A percentile compares a stretch with the other conserved stretches of the same genome.
Evolutionary conservation across 2,113 vertebrate genomes (phyloP).

Genomic region (Morone saxatilis): DNA sequence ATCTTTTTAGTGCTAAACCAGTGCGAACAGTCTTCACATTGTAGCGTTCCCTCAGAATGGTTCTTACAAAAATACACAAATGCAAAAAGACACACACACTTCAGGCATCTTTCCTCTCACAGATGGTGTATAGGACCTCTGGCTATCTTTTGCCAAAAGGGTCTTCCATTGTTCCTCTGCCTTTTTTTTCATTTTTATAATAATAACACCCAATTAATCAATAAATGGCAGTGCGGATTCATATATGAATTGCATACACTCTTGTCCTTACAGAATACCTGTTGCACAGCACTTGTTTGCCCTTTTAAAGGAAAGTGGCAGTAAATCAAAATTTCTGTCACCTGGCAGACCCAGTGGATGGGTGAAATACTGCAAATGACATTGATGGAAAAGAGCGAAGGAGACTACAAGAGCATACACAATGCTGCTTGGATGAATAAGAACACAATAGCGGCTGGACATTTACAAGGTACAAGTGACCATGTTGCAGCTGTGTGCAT

Average conservation of each 20-base stretch:
- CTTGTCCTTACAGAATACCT: background rate
- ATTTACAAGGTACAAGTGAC: no score
- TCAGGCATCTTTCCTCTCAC: constrained; percentile 70
- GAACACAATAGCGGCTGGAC: background rate
- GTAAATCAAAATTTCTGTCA: background rate
- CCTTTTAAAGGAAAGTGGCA: background rate
- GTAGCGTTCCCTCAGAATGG: constrained; percentile 1
- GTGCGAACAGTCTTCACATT: background rate
- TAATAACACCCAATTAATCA: background rate
- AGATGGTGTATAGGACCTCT: constrained; percentile 71
- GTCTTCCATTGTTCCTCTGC: constrained; percentile 40
- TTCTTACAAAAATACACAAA: constrained; percentile 28
- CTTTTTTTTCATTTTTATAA: constrained; percentile 9
- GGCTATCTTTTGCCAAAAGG: constrained; percentile 59
- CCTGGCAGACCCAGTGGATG: background rate
- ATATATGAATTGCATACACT: background rate
- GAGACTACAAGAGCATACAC: background rate
- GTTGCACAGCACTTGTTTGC: background rate
- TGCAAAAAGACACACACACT: constrained; percentile 56
- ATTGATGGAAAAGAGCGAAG: background rate
- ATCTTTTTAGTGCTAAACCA: constrained; percentile 1
- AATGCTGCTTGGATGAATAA: background rate
- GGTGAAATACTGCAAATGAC: background rate
- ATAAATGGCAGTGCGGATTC: background rate
- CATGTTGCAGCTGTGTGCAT: background rate